Evolutionary conservation across 2,113 vertebrate genomes (phyloP).

Genomic region (Trichomycterus rosablanca): DNA sequence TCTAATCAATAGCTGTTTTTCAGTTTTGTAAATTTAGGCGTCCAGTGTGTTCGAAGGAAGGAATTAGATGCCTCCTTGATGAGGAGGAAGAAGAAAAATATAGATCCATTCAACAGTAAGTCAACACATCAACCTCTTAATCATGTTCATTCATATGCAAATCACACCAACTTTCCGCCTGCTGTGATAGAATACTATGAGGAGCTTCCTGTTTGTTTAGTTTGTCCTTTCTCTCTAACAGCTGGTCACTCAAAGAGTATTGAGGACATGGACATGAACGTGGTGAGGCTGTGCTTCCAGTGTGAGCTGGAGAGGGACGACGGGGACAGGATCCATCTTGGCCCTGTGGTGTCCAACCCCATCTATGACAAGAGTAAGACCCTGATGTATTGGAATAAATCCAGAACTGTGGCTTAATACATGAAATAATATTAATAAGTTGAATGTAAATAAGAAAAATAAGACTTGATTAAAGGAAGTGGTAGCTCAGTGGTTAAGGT

Average conservation of each 20-base stretch:
- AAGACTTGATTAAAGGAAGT: too few species aligned
- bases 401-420: too few species aligned
- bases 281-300: conserved; percentile 88
- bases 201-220: neutral
- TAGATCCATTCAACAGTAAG: conserved; percentile 87
- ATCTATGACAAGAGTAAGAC: conserved; percentile 90
- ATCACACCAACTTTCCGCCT: neutral
- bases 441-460: too few species aligned
- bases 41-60: conserved; percentile 88
- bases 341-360: conserved; percentile 81
- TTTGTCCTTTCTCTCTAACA: conserved; percentile 42
- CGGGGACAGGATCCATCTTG: conserved; percentile 64
- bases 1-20: neutral
- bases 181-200: neutral
- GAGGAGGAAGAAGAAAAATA: conserved; percentile 78
- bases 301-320: conserved; percentile 73
- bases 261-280: conserved; percentile 94
- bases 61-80: conserved; percentile 82
- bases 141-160: neutral
- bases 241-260: conserved; percentile 85
- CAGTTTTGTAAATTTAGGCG: conserved; percentile 87
- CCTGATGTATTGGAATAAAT: neutral
- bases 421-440: too few species aligned
- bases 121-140: neutral
- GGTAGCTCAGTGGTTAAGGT: too few species aligned